A percentile compares a stretch with the other conserved stretches of the same genome.
These are phyloP conservation scores for Tipula unca DNA, from an alignment of 2,888 invertebrate genomes.

Conservation along the genomic window DNA sequence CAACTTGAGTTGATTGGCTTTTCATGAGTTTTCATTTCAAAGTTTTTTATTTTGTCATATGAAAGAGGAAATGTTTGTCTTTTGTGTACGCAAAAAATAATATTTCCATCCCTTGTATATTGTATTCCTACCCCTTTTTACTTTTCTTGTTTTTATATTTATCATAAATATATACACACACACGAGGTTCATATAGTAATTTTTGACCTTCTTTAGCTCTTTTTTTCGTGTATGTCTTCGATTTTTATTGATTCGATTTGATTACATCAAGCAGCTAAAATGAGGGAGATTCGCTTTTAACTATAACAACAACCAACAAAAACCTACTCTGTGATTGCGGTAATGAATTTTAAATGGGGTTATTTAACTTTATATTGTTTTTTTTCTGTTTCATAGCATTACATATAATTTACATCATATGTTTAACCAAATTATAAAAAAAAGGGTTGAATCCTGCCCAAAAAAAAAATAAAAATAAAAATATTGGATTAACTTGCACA, in stretches of 20 bases:
- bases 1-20: conserved; percentile 14
- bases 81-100: background rate
- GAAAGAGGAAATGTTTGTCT: background rate
- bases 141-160: background rate
- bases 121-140: background rate
- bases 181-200: background rate
- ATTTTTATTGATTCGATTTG: background rate
- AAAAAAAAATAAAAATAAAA: background rate
- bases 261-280: background rate
- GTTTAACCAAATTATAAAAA: background rate
- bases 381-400: background rate
- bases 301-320: background rate
- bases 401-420: conserved; percentile 2
- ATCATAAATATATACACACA: background rate
- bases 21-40: background rate
- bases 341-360: background rate
- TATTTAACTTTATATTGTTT: background rate
- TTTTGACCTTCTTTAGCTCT: background rate
- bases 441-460: background rate
- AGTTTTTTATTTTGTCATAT: background rate
- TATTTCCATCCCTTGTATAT: background rate
- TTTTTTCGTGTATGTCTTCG: background rate
- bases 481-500: conserved; percentile 3
- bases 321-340: background rate
- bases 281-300: background rate